Base-by-base conservation (phyloP, 2,888 invertebrate genomes). In the Polyploca ridens region DNA sequence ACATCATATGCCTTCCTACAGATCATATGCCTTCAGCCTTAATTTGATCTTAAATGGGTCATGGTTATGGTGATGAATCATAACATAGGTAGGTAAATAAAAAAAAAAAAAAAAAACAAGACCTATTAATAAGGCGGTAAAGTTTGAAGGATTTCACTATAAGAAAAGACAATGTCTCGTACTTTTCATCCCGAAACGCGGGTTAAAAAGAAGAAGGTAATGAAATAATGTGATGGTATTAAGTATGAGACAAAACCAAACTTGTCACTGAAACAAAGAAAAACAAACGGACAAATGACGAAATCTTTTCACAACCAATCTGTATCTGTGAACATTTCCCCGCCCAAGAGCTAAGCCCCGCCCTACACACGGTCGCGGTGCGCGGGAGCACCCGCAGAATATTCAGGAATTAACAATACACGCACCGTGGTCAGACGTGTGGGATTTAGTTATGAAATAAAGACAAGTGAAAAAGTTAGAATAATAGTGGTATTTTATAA, bases 321-420 rank as follows among this genome's bases (percentile, higher is more conserved):
- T 19, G 19, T 14, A 44, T 61, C 61, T 6, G 19, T 35, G 35
- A 63, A 33, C 58, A 41, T 62, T 67, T 74, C 78, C 71, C 83
- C 86, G 85, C 86, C 87, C 85, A 72, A 75, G 70, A 63, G 13
- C 27, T 38, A 80, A 77, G 82, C 86, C 62, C 86, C 87, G 84
- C 87, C 87, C 74, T 66, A 54, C 66, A 67, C 49, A 59, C 46
- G 35, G 16, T 3, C 3, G 49, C 33, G 4, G 6, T 68, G 74
- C 76, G 78, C 69, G 59, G 13, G 76, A 77, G 78, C 78, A 70
- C 14, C 33, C 61, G 64, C 38, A 65, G 66, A 66, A 68, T 66
- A 66, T 74, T 72, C 73, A 75, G 73, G 68, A 76, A 73, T 75
- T 70, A 68, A 63, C 62, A 70, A 58, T 76, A 61, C 59, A 59